Conservation (phyloP, 2,888 invertebrate species). For the Nudaria mundana region DNA sequence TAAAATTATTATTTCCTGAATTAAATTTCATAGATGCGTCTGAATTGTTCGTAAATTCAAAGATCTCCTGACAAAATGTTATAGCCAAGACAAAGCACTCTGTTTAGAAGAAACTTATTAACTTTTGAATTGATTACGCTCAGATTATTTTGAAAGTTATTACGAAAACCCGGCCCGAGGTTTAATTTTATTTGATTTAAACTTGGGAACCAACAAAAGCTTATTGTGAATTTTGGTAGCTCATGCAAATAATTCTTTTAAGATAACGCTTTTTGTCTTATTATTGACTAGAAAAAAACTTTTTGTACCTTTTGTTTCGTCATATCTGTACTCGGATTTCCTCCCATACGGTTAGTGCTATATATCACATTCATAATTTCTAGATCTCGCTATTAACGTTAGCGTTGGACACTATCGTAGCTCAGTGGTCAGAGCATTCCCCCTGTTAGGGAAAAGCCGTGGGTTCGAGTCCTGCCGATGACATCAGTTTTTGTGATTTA, state of each 20-base stretch:
- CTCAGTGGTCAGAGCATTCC: too few species aligned
- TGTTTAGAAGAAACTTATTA: not conserved
- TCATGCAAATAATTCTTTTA: not conserved
- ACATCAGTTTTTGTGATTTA: too few species aligned
- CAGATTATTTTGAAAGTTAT: not conserved
- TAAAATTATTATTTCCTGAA: too few species aligned
- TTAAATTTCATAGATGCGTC: not conserved
- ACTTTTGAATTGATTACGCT: not conserved
- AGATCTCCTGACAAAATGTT: not conserved
- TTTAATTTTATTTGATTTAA: not conserved
- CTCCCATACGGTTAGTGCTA: too few species aligned
- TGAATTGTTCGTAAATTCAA: not conserved
- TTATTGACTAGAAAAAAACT: too few species aligned
- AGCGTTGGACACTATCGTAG: too few species aligned
- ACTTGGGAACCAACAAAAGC: not conserved
- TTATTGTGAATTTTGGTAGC: not conserved
- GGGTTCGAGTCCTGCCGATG: too few species aligned
- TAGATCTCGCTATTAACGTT: not conserved
- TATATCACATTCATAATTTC: not conserved
- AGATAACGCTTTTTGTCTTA: not conserved
- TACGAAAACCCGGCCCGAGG: not conserved
- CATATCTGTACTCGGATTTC: too few species aligned
- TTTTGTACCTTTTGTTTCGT: too few species aligned
- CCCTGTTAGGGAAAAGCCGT: too few species aligned
- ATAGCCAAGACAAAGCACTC: not conserved